Evolutionary conservation across 92 coral and sea anemone genomes (phyloP).

Genomic region (Epizoanthus rinbou): DNA sequence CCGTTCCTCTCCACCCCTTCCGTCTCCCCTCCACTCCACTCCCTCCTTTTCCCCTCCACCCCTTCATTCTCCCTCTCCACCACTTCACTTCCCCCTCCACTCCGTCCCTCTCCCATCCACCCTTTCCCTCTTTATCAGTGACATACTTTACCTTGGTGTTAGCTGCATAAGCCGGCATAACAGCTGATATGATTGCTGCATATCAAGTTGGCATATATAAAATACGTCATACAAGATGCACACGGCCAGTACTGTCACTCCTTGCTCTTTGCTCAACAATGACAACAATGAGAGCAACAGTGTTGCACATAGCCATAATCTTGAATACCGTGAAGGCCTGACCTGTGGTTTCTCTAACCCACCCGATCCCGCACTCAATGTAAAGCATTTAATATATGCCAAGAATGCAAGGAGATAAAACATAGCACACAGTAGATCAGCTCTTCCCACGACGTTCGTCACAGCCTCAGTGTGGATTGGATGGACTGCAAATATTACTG

Average conservation of each 20-base stretch:
- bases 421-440: conserved; percentile 69
- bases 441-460: conserved; percentile 76
- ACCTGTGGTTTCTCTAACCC: conserved; percentile 12
- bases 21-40: too few species aligned
- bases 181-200: conserved; percentile 12
- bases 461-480: conserved; percentile 94
- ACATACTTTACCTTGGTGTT: conserved; percentile 50
- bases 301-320: conserved; percentile 58
- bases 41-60: too few species aligned
- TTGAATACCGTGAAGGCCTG: conserved; percentile 57
- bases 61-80: neutral
- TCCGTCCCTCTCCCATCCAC: neutral
- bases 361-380: neutral
- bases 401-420: conserved; percentile 72
- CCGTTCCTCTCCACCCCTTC: too few species aligned
- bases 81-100: neutral
- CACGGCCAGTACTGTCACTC: conserved; percentile 71
- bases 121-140: neutral
- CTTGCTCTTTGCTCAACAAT: conserved; percentile 79
- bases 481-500: conserved; percentile 73
- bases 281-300: conserved; percentile 56
- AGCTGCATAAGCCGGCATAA: conserved; percentile 9
- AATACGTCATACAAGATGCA: conserved; percentile 70
- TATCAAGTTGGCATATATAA: conserved; percentile 49
- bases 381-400: conserved; percentile 63